Evolutionary conservation across 2,888 invertebrate species (phyloP), one percentile per base, ranked within the genome.

Genomic region (Dexiosoma caninum): DNA sequence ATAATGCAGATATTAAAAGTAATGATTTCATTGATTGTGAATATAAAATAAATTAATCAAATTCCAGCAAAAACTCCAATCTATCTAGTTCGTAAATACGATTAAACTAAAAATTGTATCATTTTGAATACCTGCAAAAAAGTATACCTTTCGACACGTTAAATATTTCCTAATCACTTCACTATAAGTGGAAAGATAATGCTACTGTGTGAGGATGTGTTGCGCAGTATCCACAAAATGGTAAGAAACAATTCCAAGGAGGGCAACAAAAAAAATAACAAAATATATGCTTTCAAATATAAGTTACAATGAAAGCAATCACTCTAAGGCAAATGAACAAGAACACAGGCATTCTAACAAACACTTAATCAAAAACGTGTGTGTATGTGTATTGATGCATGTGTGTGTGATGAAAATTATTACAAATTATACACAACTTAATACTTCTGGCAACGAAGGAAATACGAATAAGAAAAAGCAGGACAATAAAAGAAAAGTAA

Each of bases 221-320:
- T 59, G 23, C 9, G 21, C 6, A n/a, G 5, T 21, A 27, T 42
- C 40, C 7, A n/a, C 14, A 19, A 62, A 21, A 14, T 9, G 14
- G n/a, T 14, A 30, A 59, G 14, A 57, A 55, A 55, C 0, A 64
- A 59, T 49, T 19, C 40, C 16, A 46, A 62, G 60, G 10, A 51
- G 16, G 16, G 35, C 46, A 49, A 51, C 19, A 51, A 14, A 60
- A 60, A 51, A 16, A n/a, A 51, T n/a, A 72, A 60, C 27, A 6
- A 27, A n/a, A n/a, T n/a, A n/a, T n/a, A n/a, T n/a, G 14, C 12
- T 57, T 69, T 44, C 8, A 35, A 55, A 64, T 19, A 53, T 37
- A 75, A 59, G 66, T 67, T 66, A 51, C 59, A 80, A 76, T 80
- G 70, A 76, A 80, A 80, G 66, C 75, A 76, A 76, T 71, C 53